Conservation (phyloP, 2,113 vertebrate species). For the Grus americana region DNA sequence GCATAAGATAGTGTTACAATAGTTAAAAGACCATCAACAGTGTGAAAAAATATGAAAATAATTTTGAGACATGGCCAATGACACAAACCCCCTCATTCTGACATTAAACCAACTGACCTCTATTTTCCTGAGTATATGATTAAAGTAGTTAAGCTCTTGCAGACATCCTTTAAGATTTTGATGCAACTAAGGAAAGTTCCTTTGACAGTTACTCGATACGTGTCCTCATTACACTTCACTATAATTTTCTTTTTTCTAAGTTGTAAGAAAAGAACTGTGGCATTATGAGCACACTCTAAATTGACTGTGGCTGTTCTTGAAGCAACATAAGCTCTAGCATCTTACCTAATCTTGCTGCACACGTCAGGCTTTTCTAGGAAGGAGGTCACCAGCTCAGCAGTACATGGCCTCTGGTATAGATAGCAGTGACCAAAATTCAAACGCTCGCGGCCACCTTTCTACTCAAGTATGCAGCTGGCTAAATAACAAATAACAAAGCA, state of each 20-base stretch:
- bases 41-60: not conserved
- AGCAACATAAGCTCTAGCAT: not conserved
- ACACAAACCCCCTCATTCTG: not conserved
- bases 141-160: not conserved
- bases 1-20: not conserved
- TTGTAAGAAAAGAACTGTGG: not conserved
- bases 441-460: not conserved
- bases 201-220: not conserved
- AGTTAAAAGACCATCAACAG: not conserved
- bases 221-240: not conserved
- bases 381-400: not conserved
- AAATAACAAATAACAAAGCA: not conserved
- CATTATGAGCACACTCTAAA: not conserved
- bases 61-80: not conserved
- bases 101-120: not conserved
- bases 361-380: not conserved
- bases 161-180: not conserved
- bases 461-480: not conserved
- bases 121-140: not conserved
- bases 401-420: not conserved
- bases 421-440: not conserved
- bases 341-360: not conserved
- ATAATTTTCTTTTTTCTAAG: not conserved
- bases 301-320: not conserved
- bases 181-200: not conserved